Percentiles rank a stretch among this genome's conserved stretches.
Evolutionary conservation across 1,140 invertebrate genomes (phyloP).

Genomic region (Drosophila lacteicornis): DNA sequence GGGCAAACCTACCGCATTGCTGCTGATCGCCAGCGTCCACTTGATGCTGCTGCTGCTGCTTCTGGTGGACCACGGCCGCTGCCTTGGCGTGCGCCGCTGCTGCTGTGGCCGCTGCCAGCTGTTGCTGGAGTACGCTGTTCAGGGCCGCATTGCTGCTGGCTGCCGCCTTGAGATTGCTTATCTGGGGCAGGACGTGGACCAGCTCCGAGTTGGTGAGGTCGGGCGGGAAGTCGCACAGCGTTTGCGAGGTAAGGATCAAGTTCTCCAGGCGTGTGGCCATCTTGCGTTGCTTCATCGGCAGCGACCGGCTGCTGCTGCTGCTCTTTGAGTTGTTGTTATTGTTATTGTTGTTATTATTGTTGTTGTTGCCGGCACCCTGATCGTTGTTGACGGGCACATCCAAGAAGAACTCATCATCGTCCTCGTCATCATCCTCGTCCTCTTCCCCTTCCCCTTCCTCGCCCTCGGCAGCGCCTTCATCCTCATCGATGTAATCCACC

Average conservation of each 20-base stretch:
- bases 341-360: constrained; percentile 41
- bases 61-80: constrained; percentile 40
- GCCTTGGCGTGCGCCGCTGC: constrained; percentile 73
- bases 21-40: constrained; percentile 36
- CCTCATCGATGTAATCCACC: constrained; percentile 72
- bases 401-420: constrained; percentile 66
- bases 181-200: constrained; percentile 75
- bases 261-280: constrained; percentile 73
- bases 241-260: constrained; percentile 67
- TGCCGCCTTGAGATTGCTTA: constrained; percentile 68
- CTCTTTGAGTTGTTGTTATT: constrained; percentile 40
- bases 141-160: constrained; percentile 64
- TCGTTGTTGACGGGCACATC: constrained; percentile 53
- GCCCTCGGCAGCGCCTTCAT: constrained; percentile 54
- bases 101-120: constrained; percentile 59
- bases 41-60: constrained; percentile 40
- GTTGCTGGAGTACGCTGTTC: constrained; percentile 67
- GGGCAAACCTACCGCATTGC: constrained; percentile 40
- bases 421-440: constrained; percentile 61
- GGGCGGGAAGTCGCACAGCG: constrained; percentile 73
- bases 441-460: constrained; percentile 41
- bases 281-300: constrained; percentile 70
- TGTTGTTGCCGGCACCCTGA: constrained; percentile 33
- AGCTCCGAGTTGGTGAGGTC: constrained; percentile 71
- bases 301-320: constrained; percentile 17